Evolutionary conservation across 2,113 vertebrate species (phyloP).

Genomic region (Chaetura pelagica): DNA sequence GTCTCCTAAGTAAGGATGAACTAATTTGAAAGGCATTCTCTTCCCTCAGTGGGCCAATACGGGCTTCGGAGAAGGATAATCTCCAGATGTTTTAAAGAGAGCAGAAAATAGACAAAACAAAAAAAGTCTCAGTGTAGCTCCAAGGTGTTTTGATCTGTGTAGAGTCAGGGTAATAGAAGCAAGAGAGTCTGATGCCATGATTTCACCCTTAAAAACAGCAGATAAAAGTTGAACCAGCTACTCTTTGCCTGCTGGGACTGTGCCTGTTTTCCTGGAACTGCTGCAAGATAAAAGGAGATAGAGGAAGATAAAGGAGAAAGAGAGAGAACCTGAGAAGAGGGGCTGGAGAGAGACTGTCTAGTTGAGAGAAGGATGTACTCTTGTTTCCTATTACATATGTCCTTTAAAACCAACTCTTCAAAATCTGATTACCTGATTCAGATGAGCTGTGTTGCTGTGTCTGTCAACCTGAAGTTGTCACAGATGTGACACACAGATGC

Average conservation of each 20-base stretch:
- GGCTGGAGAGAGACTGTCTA: neutral
- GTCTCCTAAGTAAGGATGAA: conserved; percentile 8
- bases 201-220: neutral
- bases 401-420: neutral
- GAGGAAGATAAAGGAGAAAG: neutral
- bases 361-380: neutral
- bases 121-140: neutral
- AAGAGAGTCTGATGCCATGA: neutral
- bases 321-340: neutral
- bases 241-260: neutral
- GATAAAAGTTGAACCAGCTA: neutral
- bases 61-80: neutral
- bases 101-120: neutral
- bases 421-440: neutral
- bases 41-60: neutral
- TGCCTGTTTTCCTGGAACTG: neutral
- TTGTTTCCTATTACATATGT: neutral
- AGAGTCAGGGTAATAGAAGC: neutral
- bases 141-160: neutral
- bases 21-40: conserved; percentile 16
- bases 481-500: no score
- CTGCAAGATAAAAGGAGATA: neutral
- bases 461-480: neutral
- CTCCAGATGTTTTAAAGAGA: neutral
- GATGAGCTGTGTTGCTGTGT: neutral